Conservation (phyloP, 1,140 invertebrate species). For the Cephus cinctus region DNA sequence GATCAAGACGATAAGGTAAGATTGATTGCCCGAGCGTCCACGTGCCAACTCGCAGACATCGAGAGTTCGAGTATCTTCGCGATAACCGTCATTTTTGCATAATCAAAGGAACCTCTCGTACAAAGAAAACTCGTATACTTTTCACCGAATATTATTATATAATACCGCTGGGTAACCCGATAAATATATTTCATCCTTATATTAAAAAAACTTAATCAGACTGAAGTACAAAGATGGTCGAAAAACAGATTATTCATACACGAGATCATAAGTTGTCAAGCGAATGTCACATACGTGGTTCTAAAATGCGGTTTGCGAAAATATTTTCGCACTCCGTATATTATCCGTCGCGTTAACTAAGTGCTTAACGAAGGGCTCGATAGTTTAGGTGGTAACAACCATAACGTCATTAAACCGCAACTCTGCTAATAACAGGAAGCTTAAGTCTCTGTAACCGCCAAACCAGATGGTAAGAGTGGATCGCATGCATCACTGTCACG, state of each 20-base stretch:
- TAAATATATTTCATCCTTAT: too few relatives aligned
- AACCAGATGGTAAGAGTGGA: conserved; percentile 28
- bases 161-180: too few relatives aligned
- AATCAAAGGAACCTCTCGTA: too few relatives aligned
- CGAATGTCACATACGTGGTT: too few relatives aligned
- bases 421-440: conserved; percentile 27
- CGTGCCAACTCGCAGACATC: neutral
- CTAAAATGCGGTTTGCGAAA: too few relatives aligned
- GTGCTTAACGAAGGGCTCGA: conserved; percentile 5
- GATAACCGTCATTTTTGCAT: too few relatives aligned
- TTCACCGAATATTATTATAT: neutral
- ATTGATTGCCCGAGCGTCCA: conserved; percentile 15
- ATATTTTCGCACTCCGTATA: too few relatives aligned
- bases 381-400: conserved; percentile 1
- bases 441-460: conserved; percentile 10
- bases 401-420: conserved; percentile 33
- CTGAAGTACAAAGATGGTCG: too few relatives aligned
- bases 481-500: conserved; percentile 30
- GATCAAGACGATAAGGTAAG: conserved; percentile 17
- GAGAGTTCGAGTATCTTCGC: neutral
- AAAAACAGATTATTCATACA: too few relatives aligned
- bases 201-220: too few relatives aligned
- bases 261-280: too few relatives aligned
- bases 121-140: neutral
- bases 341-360: too few relatives aligned